Evolutionary conservation across 2,888 invertebrate genomes (phyloP).

Genomic region (Sarcophaga rosellei): DNA sequence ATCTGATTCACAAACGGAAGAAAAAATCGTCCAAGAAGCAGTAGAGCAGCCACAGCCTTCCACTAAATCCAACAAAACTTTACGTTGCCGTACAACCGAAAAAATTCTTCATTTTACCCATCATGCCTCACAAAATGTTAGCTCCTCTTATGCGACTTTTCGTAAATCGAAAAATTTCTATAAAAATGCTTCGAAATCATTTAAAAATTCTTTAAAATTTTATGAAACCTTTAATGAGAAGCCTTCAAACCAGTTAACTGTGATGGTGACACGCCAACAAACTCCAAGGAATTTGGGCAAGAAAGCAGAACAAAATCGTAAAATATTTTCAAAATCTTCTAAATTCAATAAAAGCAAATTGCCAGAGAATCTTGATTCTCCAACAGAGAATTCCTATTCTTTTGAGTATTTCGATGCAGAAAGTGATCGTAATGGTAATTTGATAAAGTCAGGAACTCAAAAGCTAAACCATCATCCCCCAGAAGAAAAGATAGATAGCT

Average conservation of each 20-base stretch:
- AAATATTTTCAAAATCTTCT: slow-evolving; percentile 33
- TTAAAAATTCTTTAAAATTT: slow-evolving; percentile 58
- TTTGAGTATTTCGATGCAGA: slow-evolving; percentile 59
- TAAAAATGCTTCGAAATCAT: slow-evolving; percentile 60
- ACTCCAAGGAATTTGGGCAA: not conserved
- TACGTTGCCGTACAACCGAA: slow-evolving; percentile 32
- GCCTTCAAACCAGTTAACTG: not conserved
- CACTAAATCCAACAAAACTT: slow-evolving; percentile 43
- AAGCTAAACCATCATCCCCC: too few species aligned
- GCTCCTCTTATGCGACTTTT: slow-evolving; percentile 39
- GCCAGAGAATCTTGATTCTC: slow-evolving; percentile 18
- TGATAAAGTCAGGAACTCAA: not conserved
- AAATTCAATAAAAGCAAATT: slow-evolving; percentile 5
- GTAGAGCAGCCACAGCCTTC: not conserved
- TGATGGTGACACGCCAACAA: not conserved
- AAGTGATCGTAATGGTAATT: slow-evolving; percentile 34
- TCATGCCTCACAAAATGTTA: slow-evolving; percentile 44
- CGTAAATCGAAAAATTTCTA: slow-evolving; percentile 52
- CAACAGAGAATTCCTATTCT: slow-evolving; percentile 52
- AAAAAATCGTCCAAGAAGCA: not conserved
- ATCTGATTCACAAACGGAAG: not conserved
- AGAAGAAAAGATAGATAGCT: too few species aligned
- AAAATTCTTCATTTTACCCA: slow-evolving; percentile 35
- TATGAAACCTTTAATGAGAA: slow-evolving; percentile 62
- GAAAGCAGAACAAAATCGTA: slow-evolving; percentile 25